A percentile compares a stretch with the other conserved stretches of the same genome.
These are phyloP conservation scores for Acrocephalus kingi DNA, from an alignment of 2,113 vertebrate genomes.

Conservation along the genomic window DNA sequence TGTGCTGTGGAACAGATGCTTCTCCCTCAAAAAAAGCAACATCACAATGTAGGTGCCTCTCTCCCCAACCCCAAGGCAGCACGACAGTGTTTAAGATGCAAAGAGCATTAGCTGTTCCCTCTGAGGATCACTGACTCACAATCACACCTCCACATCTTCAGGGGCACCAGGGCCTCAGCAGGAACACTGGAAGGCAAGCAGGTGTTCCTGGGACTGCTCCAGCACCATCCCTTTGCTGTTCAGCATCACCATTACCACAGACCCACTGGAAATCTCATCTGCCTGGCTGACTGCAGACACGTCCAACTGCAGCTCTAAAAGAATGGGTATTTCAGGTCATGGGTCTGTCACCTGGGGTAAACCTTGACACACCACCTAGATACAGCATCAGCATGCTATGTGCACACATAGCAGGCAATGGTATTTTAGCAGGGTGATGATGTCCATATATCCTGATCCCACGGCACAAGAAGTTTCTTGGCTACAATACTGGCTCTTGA, in stretches of 20 bases:
- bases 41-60: not conserved
- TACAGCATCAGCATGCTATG: not conserved
- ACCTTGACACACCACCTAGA: not conserved
- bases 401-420: not conserved
- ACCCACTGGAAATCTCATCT: not conserved
- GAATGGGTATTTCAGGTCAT: not conserved
- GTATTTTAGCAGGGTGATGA: not conserved
- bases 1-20: not conserved
- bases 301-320: not conserved
- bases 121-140: not conserved
- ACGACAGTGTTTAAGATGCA: not conserved
- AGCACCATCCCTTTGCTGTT: not conserved
- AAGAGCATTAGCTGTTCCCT: not conserved
- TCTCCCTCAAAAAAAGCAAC: not conserved
- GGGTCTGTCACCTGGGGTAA: not conserved
- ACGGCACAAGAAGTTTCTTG: not conserved
- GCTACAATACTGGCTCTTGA: not conserved
- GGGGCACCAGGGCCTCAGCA: not conserved
- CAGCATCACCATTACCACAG: not conserved
- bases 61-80: not conserved
- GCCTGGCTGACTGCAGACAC: not conserved
- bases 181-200: not conserved
- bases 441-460: not conserved
- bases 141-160: not conserved
- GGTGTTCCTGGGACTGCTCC: not conserved